phyloP scores from a whole-genome alignment of 1,140 invertebrate species.

The Patella vulgata region DNA sequence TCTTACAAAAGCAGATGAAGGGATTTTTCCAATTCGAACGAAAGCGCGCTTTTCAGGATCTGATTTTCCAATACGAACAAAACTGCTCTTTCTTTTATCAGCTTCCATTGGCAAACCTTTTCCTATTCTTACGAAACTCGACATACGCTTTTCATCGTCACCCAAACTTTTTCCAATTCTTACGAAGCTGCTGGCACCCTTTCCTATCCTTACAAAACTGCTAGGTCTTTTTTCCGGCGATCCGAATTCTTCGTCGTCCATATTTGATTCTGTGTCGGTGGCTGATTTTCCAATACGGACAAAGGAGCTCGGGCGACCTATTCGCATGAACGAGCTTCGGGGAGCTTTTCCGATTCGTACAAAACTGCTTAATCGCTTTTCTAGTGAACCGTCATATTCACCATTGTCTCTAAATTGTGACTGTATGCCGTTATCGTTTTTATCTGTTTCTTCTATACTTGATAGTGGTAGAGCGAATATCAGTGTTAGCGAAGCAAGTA shows the following conservation, averaged over 20 bases:
- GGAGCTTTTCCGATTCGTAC: constrained; percentile 19
- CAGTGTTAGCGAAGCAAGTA: too few relatives aligned
- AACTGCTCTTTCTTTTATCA: constrained; percentile 3
- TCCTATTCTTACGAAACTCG: constrained; percentile 33
- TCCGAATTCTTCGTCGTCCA: not conserved
- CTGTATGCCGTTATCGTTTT: too few relatives aligned
- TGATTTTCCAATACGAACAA: constrained; percentile 20
- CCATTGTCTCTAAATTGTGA: too few relatives aligned
- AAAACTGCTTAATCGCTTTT: constrained; percentile 16
- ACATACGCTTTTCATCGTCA: constrained; percentile 7
- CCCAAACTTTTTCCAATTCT: constrained; percentile 3
- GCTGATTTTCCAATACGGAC: constrained; percentile 21
- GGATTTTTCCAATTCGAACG: constrained; percentile 40
- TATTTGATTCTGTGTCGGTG: not conserved
- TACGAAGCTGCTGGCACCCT: not conserved
- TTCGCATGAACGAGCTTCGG: too few relatives aligned
- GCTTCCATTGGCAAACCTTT: constrained; percentile 1
- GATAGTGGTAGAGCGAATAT: too few relatives aligned
- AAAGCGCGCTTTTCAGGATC: constrained; percentile 19
- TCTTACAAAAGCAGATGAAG: constrained; percentile 33
- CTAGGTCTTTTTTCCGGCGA: constrained; percentile 15
- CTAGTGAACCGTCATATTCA: constrained; percentile 5
- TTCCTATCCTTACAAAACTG: constrained; percentile 30
- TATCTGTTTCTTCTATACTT: too few relatives aligned
- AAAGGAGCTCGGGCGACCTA: constrained; percentile 10